Conservation (phyloP, 2,113 vertebrate species). For the Rhegmatorhina hoffmannsi region DNA sequence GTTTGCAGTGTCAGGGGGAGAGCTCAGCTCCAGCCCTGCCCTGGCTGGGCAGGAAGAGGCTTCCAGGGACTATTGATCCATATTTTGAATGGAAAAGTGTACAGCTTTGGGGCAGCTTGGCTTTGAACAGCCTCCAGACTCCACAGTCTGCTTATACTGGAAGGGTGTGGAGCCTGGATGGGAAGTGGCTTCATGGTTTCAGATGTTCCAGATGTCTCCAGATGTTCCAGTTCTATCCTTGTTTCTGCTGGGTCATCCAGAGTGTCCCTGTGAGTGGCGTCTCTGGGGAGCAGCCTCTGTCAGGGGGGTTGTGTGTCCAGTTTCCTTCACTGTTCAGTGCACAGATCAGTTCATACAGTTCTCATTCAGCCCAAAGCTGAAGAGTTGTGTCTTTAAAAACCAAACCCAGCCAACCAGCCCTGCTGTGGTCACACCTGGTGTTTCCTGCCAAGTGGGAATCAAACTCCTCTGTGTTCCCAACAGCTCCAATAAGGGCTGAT, state of each 20-base stretch:
- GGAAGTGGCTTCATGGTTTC: neutral
- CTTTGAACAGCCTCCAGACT: neutral
- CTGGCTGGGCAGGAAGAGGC: neutral
- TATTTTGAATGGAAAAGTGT: neutral
- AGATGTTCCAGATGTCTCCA: neutral
- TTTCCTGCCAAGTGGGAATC: neutral
- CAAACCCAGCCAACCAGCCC: neutral
- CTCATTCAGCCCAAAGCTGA: neutral
- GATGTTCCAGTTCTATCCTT: neutral
- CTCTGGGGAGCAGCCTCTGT: neutral
- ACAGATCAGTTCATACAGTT: neutral
- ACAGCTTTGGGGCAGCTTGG: neutral
- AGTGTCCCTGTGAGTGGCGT: neutral
- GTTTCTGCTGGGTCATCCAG: neutral
- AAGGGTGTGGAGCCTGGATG: neutral
- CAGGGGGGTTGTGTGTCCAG: neutral
- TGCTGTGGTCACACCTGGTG: neutral
- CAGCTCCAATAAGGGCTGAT: neutral
- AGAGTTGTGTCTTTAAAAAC: neutral
- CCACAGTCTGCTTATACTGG: neutral
- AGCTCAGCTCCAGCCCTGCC: neutral
- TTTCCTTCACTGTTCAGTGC: accelerated
- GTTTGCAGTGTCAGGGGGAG: neutral
- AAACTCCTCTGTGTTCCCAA: neutral
- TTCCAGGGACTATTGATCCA: accelerated